phyloP scores from a whole-genome alignment of 2,888 invertebrate genomes.

The Gryllus longicercus region DNA sequence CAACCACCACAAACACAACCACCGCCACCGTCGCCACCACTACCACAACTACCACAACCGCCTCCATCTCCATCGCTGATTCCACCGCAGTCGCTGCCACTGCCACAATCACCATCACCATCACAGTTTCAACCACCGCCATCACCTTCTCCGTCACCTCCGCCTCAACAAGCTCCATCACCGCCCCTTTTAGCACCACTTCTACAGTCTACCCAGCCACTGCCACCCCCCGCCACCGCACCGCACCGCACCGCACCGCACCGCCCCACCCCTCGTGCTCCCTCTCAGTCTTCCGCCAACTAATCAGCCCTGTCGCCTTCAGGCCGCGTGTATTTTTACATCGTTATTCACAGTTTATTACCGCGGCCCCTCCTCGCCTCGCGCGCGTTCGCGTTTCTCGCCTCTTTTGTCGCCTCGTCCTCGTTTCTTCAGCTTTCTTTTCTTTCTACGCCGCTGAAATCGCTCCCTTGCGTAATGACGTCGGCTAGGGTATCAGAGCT shows the following conservation, averaged over 20 bases:
- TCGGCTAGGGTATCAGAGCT: not conserved
- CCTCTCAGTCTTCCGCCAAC: not conserved
- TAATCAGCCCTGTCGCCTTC: constrained; percentile 9
- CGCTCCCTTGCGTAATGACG: not conserved
- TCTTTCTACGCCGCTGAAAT: not conserved
- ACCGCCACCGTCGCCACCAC: no score
- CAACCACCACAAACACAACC: no score
- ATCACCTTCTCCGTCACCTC: no score
- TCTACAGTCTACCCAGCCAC: not conserved
- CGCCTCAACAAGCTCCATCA: not conserved
- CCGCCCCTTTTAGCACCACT: not conserved
- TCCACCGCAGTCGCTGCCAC: no score
- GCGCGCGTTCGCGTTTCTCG: not conserved
- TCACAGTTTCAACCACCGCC: no score
- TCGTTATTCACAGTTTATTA: constrained; percentile 17
- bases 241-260: no score
- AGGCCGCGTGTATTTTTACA: constrained; percentile 11
- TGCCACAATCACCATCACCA: no score
- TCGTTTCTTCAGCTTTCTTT: not conserved
- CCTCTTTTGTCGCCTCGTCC: not conserved
- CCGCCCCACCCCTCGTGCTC: not conserved
- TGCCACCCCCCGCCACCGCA: not conserved
- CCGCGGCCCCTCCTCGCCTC: not conserved
- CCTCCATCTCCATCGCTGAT: no score
- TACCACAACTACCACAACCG: no score